A percentile compares a stretch with the other conserved stretches of the same genome.
These are phyloP conservation scores for Petrolisthes manimaculis DNA, from an alignment of 2,888 invertebrate genomes.

Conservation along the genomic window DNA sequence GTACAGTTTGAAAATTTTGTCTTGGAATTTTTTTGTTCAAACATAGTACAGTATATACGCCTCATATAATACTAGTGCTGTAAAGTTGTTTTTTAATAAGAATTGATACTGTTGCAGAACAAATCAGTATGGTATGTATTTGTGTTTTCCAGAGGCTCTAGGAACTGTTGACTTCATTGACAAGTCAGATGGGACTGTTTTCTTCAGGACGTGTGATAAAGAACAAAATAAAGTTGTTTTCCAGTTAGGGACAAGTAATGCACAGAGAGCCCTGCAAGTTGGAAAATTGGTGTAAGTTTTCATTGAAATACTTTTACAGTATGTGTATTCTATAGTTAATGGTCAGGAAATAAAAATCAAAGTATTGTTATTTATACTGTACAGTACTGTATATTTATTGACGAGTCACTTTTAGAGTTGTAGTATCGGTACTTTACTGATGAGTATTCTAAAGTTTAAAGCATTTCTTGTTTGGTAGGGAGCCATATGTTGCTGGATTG, in stretches of 20 bases:
- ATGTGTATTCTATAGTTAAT: no score
- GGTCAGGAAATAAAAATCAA: no score
- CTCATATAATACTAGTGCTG: no score
- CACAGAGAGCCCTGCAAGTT: constrained; percentile 87
- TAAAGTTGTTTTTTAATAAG: no score
- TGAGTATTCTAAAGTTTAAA: no score
- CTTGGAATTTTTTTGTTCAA: no score
- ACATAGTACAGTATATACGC: no score
- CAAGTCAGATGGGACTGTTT: constrained; percentile 84
- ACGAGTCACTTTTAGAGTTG: not conserved
- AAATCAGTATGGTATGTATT: no score
- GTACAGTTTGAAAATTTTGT: no score
- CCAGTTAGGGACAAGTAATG: constrained; percentile 93
- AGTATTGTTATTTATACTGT: no score
- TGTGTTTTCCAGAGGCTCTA: constrained; percentile 71
- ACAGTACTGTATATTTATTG: not conserved
- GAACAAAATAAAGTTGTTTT: constrained; percentile 88
- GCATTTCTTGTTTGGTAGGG: constrained; percentile 69
- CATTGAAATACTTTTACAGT: not conserved
- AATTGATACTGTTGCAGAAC: no score
- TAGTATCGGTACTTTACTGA: no score
- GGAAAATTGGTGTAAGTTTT: constrained; percentile 84
- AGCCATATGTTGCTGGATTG: constrained; percentile 92
- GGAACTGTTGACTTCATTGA: constrained; percentile 85
- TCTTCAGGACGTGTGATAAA: constrained; percentile 88